Evolutionary conservation across 2,888 invertebrate species (phyloP).

Genomic region (Piscicola geometra): DNA sequence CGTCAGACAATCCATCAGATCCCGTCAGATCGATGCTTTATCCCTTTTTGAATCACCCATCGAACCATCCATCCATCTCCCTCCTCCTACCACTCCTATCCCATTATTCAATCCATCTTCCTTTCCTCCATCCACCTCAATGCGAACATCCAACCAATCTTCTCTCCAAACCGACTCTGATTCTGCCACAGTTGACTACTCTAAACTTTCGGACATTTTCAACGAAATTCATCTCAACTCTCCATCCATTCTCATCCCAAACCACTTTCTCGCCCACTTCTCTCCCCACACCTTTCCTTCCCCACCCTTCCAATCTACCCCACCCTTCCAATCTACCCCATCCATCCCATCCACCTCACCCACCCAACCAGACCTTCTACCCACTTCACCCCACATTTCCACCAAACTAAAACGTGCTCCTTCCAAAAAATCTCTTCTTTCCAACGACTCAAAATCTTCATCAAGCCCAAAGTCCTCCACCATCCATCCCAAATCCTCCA

Average conservation of each 20-base stretch:
- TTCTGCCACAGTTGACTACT: not conserved
- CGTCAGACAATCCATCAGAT: not conserved
- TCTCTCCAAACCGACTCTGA: not conserved
- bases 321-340: no score
- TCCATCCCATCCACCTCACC: no score
- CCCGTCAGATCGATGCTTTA: not conserved
- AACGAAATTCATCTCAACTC: not conserved
- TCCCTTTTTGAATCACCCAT: not conserved
- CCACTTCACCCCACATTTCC: no score
- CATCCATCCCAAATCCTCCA: no score
- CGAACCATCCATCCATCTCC: not conserved
- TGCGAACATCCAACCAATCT: not conserved
- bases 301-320: no score
- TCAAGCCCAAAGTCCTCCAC: no score
- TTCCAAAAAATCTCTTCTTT: no score
- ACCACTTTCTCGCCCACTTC: not conserved
- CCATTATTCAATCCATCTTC: not conserved
- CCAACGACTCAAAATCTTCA: no score
- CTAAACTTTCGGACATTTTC: not conserved
- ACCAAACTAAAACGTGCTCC: no score
- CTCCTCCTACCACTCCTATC: not conserved
- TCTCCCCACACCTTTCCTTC: not conserved
- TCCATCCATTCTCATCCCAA: not conserved
- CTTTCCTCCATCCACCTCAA: not conserved
- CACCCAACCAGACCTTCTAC: no score